phyloP scores from a whole-genome alignment of 2,888 invertebrate genomes.

The Erebia epiphron region DNA sequence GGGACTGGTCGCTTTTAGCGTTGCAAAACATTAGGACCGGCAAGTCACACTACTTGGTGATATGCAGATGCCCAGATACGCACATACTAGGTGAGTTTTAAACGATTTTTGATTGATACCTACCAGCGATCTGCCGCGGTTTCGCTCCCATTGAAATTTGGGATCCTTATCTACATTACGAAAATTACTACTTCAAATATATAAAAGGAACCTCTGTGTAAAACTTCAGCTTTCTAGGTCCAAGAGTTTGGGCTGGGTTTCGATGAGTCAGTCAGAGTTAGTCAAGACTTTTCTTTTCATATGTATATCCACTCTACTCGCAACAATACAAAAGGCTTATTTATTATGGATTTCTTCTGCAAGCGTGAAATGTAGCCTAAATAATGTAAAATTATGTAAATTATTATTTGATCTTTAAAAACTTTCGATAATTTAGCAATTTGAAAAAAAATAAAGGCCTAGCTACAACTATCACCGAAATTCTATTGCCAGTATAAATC shows the following conservation, averaged over 20 bases:
- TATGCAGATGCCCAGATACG: conserved; percentile 94
- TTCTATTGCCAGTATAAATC: background rate
- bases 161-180: background rate
- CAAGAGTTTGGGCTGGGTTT: too few species aligned
- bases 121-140: background rate
- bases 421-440: background rate
- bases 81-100: conserved; percentile 88
- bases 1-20: conserved; percentile 96
- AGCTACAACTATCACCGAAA: background rate
- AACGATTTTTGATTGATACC: background rate
- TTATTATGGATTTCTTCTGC: too few species aligned
- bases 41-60: conserved; percentile 96
- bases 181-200: too few species aligned
- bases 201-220: too few species aligned
- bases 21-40: conserved; percentile 96
- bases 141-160: too few species aligned
- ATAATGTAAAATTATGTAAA: background rate
- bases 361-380: too few species aligned
- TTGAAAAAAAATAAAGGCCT: background rate
- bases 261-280: too few species aligned
- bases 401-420: background rate
- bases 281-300: too few species aligned
- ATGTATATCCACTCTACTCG: too few species aligned
- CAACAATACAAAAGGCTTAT: too few species aligned
- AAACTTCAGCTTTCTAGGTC: too few species aligned